Evolutionary conservation across 2,113 vertebrate species (phyloP).

Genomic region (Helogale parvula): DNA sequence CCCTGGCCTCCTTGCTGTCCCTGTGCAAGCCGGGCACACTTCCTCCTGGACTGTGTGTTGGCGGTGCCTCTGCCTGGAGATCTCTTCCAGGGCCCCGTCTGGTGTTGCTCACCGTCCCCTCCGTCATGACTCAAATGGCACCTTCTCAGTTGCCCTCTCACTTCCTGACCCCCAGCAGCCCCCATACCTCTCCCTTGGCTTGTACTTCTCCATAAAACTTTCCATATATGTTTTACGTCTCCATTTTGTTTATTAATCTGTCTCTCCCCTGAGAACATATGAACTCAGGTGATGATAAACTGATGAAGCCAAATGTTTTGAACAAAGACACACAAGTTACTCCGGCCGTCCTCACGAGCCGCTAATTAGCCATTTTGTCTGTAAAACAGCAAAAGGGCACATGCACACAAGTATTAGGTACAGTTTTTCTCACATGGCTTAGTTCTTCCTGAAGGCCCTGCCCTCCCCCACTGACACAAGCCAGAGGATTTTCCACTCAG

Average conservation of each 20-base stretch:
- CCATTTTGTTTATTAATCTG: not conserved
- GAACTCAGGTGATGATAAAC: not conserved
- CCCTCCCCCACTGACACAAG: not conserved
- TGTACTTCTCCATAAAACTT: not conserved
- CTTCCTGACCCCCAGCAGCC: not conserved
- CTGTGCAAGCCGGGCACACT: not conserved
- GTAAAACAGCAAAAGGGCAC: not conserved
- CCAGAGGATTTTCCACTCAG: not conserved
- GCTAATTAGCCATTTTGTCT: not conserved
- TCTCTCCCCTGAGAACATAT: not conserved
- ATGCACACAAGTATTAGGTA: not conserved
- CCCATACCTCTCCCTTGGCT: not conserved
- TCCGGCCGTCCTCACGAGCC: not conserved
- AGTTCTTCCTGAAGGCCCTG: not conserved
- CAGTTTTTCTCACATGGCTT: not conserved
- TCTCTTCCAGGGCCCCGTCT: not conserved
- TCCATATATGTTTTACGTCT: not conserved
- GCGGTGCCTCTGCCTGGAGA: not conserved
- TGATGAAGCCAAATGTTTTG: not conserved
- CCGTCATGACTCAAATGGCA: not conserved
- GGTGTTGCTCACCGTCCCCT: not conserved
- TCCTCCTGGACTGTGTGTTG: not conserved
- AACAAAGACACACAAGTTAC: not conserved
- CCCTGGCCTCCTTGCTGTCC: not conserved
- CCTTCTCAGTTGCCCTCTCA: not conserved